Evolutionary conservation across 2,888 invertebrate genomes (phyloP).

Genomic region (Caenorhabditis sp.): DNA sequence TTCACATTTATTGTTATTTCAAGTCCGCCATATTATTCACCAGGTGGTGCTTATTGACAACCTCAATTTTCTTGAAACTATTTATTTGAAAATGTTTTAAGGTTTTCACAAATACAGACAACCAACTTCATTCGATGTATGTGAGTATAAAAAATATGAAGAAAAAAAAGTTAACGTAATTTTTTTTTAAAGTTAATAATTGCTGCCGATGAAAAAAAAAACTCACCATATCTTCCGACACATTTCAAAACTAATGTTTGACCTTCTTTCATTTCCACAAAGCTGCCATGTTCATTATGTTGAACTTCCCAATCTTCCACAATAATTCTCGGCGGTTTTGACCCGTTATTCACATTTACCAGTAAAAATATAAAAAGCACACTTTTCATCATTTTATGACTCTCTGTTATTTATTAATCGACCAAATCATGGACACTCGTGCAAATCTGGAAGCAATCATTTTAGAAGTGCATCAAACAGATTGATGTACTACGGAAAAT

Average conservation of each 20-base stretch:
- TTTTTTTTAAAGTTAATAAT: too few relatives aligned
- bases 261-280: conserved; percentile 32
- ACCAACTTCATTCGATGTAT: too few relatives aligned
- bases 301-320: conserved; percentile 17
- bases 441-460: neutral
- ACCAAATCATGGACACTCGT: neutral
- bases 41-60: too few relatives aligned
- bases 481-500: neutral
- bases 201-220: too few relatives aligned
- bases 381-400: neutral
- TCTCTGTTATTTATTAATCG: neutral
- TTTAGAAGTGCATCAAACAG: neutral
- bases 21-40: too few relatives aligned
- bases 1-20: too few relatives aligned
- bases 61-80: too few relatives aligned
- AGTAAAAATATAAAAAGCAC: conserved; percentile 2
- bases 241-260: conserved; percentile 28
- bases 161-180: too few relatives aligned
- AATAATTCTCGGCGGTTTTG: conserved; percentile 14
- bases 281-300: conserved; percentile 25
- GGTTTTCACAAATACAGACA: too few relatives aligned
- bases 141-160: too few relatives aligned
- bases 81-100: too few relatives aligned
- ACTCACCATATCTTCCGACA: conserved; percentile 21
- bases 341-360: neutral